Evolutionary conservation across 1,140 invertebrate species (phyloP), one percentile per base, ranked within the genome.

Genomic region (Eubasilissa regina): DNA sequence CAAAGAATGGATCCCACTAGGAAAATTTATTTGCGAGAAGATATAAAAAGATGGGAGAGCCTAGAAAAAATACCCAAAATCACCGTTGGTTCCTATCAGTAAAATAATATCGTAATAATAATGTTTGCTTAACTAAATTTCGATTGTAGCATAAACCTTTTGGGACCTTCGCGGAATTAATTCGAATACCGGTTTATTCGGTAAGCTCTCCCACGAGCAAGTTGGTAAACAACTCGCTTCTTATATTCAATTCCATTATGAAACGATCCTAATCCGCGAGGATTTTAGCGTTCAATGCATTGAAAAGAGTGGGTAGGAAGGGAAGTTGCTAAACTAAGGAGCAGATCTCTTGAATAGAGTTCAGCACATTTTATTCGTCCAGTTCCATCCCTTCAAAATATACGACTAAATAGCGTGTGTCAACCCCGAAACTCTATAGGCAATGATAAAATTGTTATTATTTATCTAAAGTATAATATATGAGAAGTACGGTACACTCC

Each of bases 241-340:
- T 73, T 73, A 73, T 73, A 73, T 73, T 73, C 68, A 73, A 73
- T 73, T 55, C 48, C 70, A 73, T 56, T 73, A 56, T 73, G 70
- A 73, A 56, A 56, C 51, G 70, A 25, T 55, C 21, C 51, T 73
- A 73, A 73, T 73, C 70, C 51, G 51, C n/a, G 19, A 15, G 70
- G 70, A 73, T 73, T 73, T 73, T 55, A 25, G 70, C 51, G 70
- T 55, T 73, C 70, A 73, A 73, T 73, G 70, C 70, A 73, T 73
- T 73, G 70, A 73, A 60, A 58, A 55, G 73, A 75, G 55, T 15
- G 21, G 53, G 45, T 10, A 21, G 43, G 70, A 45, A 19, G n/a
- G 73, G 55, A 12, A 43, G 15, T 17, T 15, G 48, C 25, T 21
- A 17, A 56, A 35, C 70, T 13, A 35, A 19, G 51, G 21, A 56